Conservation (phyloP, 2,113 vertebrate genomes). For the Rhinolophus sinicus region DNA sequence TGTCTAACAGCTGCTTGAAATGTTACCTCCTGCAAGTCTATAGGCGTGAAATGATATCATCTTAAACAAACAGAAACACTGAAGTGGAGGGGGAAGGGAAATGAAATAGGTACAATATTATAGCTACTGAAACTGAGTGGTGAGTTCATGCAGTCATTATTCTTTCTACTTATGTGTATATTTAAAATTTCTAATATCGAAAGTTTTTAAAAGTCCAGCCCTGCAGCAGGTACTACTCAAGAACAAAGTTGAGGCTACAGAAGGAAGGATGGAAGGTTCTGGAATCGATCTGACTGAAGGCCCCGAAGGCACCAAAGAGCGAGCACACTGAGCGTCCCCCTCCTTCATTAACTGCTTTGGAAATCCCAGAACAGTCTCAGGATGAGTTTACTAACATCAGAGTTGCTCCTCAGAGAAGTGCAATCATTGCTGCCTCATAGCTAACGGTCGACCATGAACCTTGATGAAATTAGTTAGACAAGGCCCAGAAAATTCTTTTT, state of each 20-base stretch:
- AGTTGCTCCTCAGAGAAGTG: not conserved
- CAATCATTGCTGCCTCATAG: not conserved
- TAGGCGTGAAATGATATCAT: not conserved
- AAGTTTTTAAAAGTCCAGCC: not conserved
- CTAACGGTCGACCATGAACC: not conserved
- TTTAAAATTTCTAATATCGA: not conserved
- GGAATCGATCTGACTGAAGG: not conserved
- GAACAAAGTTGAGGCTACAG: not conserved
- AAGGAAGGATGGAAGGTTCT: not conserved
- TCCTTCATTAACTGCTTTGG: conserved; percentile 25
- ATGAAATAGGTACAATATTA: not conserved
- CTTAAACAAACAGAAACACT: not conserved
- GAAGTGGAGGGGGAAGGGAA: not conserved
- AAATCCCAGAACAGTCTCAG: not conserved
- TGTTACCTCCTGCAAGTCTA: not conserved
- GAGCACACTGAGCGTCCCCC: not conserved
- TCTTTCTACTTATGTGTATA: not conserved
- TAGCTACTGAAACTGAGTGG: not conserved
- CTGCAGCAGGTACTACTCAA: not conserved
- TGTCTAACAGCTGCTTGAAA: not conserved
- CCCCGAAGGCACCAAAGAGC: not conserved
- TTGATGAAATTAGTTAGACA: conserved; percentile 6
- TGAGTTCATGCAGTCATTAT: not conserved
- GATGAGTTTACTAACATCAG: not conserved
- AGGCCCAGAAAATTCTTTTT: not conserved